These are phyloP conservation scores for Macrostomum cliftonense DNA, from an alignment of 2,888 invertebrate genomes.

Conservation along the genomic window DNA sequence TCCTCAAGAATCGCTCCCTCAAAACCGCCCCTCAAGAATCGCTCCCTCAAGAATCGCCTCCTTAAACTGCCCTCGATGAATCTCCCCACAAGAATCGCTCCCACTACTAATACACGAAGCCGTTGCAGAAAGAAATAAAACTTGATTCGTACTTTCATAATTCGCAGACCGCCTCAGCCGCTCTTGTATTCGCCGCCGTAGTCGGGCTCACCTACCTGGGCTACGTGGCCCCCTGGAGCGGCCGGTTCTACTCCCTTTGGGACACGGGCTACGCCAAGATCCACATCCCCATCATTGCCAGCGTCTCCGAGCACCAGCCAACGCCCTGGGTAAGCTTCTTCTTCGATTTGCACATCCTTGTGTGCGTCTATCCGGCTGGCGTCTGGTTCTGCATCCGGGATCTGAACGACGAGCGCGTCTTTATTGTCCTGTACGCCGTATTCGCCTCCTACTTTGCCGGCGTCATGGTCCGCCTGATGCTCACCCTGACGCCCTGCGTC, in stretches of 20 bases:
- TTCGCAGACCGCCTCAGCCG: conserved; percentile 55
- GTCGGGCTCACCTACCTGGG: conserved; percentile 72
- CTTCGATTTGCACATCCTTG: conserved; percentile 88
- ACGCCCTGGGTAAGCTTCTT: conserved; percentile 78
- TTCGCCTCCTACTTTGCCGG: conserved; percentile 98
- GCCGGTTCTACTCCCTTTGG: conserved; percentile 86
- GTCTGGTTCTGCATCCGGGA: conserved; percentile 96
- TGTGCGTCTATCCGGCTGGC: conserved; percentile 90
- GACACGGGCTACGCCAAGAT: conserved; percentile 98
- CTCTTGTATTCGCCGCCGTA: conserved; percentile 59
- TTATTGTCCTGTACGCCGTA: conserved; percentile 83
- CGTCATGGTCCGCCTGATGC: conserved; percentile 95
- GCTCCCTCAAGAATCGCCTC: too few species aligned
- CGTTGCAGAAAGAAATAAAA: too few species aligned
- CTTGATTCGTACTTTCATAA: too few species aligned
- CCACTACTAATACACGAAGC: too few species aligned
- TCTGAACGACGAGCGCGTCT: conserved; percentile 68
- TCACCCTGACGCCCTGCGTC: conserved; percentile 90
- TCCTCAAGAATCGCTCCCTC: too few species aligned
- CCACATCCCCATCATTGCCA: conserved; percentile 95
- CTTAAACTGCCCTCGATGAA: too few species aligned
- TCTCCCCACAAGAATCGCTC: too few species aligned
- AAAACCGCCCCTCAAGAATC: too few species aligned
- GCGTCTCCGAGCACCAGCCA: conserved; percentile 96
- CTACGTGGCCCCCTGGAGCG: conserved; percentile 15